Evolutionary conservation across 2,113 vertebrate genomes (phyloP).

Genomic region (Poeciliopsis retropinna): DNA sequence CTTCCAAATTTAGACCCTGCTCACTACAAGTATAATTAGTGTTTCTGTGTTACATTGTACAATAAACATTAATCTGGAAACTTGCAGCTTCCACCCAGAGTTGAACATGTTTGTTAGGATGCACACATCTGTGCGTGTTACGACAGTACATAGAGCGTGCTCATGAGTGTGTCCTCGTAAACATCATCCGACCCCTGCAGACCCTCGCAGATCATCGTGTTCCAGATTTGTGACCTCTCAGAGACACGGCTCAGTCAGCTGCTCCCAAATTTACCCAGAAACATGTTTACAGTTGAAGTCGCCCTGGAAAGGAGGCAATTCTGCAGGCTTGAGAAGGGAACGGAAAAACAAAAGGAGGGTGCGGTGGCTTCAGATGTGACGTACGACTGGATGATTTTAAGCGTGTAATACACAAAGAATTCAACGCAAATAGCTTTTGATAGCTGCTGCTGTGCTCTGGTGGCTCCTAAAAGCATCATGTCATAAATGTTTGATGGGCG

Average conservation of each 20-base stretch:
- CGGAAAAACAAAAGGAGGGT: not conserved
- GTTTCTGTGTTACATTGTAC: not conserved
- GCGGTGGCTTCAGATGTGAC: not conserved
- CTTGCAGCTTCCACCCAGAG: not conserved
- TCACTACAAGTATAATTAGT: not conserved
- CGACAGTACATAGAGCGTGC: not conserved
- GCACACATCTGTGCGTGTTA: too few relatives aligned
- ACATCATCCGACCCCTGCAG: not conserved
- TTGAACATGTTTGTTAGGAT: not conserved
- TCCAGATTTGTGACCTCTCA: not conserved
- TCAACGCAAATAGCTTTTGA: not conserved
- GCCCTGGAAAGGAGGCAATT: not conserved
- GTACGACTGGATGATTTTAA: not conserved
- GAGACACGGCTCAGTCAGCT: slow-evolving; percentile 14
- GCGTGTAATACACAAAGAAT: not conserved
- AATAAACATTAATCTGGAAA: not conserved
- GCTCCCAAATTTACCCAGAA: not conserved
- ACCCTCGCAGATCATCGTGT: not conserved
- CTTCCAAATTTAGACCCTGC: not conserved
- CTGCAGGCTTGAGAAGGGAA: not conserved
- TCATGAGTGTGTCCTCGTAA: not conserved
- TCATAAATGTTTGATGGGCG: slow-evolving; percentile 35
- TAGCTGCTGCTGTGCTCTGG: not conserved
- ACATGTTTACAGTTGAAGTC: not conserved
- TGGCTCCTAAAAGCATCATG: not conserved